Evolutionary conservation across 1,140 invertebrate species (phyloP), one percentile per base, ranked within the genome.

Genomic region (Calosoma granatense): DNA sequence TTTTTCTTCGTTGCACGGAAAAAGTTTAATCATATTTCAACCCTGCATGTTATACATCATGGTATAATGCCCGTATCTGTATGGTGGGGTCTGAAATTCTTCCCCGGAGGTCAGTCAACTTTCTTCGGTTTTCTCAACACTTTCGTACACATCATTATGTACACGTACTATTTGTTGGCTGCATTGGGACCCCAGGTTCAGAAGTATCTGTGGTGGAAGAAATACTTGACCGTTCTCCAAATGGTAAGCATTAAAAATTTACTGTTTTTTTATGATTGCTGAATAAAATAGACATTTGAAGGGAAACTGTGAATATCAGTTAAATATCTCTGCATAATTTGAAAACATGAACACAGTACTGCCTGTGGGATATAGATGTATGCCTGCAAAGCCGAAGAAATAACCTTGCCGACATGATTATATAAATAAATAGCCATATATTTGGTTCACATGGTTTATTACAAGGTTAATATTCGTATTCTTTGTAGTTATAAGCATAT

Each of bases 11-110:
- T 93, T 17, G 65, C 92, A 66, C 78, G 90, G 66, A 92, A 92
- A 77, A 96, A 96, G 76, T 88, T 85, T 67, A 82, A 87, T 68
- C 92, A 96, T 69, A 85, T 95, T 41, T 90, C 89, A 21, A 89
- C 85, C 12, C 80, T 95, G 17, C 93, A 95, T 72, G 90, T 95
- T 26, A 93, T 94, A 66, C 92, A 95, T 75, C 92, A 96, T 73
- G 90, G 90, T 55, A 85, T 90, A 65, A 95, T 96, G 92, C 92
- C 92, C 26, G 84, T 94, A 80, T 91, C 87, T 4, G 90, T 92
- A 30, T 94, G 92, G 92, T 92, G 92, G 71, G 91, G 91, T 30
- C 89, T 94, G 26, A 92, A 92, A 71, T 94, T 92, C 76, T 91
- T 62, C 39, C 19, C 63, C 84, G 88, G 88, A 67, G 88, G 88